These are phyloP conservation scores for Blennius ocellaris DNA, from an alignment of 2,113 vertebrate genomes.

Conservation along the genomic window DNA sequence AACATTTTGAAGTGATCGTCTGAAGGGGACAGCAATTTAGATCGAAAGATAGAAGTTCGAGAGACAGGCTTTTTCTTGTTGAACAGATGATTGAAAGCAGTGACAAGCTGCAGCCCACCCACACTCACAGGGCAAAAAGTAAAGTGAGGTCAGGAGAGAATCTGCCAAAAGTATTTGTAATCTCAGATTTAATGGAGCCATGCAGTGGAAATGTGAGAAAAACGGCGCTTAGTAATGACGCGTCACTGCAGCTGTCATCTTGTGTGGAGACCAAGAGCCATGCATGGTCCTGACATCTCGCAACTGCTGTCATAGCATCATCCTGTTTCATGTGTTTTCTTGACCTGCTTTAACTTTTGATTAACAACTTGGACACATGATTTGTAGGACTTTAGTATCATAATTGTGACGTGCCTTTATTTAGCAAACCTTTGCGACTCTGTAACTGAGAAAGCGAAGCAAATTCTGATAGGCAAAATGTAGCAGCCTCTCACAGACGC, in stretches of 20 bases:
- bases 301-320: slow-evolving; percentile 9
- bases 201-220: slow-evolving; percentile 47
- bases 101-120: slow-evolving; percentile 20
- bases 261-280: slow-evolving; percentile 15
- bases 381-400: neutral
- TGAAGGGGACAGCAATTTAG: slow-evolving; percentile 12
- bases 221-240: slow-evolving; percentile 35
- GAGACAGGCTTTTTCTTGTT: slow-evolving; percentile 24
- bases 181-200: slow-evolving; percentile 41
- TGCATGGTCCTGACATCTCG: slow-evolving; percentile 10
- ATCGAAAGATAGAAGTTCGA: slow-evolving; percentile 11
- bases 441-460: too few relatives aligned
- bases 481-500: too few relatives aligned
- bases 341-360: neutral
- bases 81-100: slow-evolving; percentile 35
- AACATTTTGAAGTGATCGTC: slow-evolving; percentile 19
- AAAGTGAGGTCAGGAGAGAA: slow-evolving; percentile 49
- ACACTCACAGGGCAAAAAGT: slow-evolving; percentile 47
- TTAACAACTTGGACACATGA: neutral
- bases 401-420: neutral
- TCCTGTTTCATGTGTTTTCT: slow-evolving; percentile 10
- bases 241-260: slow-evolving; percentile 45
- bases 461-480: too few relatives aligned
- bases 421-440: neutral
- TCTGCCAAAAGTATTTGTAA: slow-evolving; percentile 54